Percentiles rank a stretch among this genome's conserved stretches.
phyloP scores from a whole-genome alignment of 2,113 vertebrate species.

The Neofelis nebulosa region DNA sequence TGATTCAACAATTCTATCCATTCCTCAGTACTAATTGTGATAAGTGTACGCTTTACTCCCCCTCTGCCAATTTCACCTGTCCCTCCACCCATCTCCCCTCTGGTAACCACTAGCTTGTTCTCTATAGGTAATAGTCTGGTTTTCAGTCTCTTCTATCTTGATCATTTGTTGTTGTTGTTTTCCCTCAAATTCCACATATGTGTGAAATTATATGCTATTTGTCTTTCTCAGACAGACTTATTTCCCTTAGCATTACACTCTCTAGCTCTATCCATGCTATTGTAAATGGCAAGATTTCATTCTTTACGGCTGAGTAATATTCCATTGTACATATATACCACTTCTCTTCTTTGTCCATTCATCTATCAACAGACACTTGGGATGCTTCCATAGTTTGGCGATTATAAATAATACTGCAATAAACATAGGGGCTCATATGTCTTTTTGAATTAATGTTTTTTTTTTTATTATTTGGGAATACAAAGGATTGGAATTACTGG shows the following conservation, averaged over 20 bases:
- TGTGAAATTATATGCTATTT: not conserved
- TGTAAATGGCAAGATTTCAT: not conserved
- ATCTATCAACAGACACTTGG: not conserved
- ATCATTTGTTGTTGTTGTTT: not conserved
- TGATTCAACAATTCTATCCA: not conserved
- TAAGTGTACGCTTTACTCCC: not conserved
- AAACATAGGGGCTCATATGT: not conserved
- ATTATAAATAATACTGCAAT: not conserved
- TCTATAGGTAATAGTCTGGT: not conserved
- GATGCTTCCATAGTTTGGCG: not conserved
- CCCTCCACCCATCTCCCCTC: not conserved
- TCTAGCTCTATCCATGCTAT: not conserved
- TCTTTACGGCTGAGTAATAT: not conserved
- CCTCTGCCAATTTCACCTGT: not conserved
- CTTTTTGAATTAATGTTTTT: not conserved
- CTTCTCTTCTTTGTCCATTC: not conserved
- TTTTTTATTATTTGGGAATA: not conserved
- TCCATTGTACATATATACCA: not conserved
- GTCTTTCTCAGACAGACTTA: not conserved
- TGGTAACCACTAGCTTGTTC: not conserved
- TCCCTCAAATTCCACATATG: not conserved
- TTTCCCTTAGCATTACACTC: not conserved
- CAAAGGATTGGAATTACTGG: not conserved
- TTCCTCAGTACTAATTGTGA: not conserved
- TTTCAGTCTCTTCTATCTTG: not conserved